These are phyloP conservation scores for Eriocheir sinensis DNA, from an alignment of 1,140 invertebrate species.

Conservation along the genomic window DNA sequence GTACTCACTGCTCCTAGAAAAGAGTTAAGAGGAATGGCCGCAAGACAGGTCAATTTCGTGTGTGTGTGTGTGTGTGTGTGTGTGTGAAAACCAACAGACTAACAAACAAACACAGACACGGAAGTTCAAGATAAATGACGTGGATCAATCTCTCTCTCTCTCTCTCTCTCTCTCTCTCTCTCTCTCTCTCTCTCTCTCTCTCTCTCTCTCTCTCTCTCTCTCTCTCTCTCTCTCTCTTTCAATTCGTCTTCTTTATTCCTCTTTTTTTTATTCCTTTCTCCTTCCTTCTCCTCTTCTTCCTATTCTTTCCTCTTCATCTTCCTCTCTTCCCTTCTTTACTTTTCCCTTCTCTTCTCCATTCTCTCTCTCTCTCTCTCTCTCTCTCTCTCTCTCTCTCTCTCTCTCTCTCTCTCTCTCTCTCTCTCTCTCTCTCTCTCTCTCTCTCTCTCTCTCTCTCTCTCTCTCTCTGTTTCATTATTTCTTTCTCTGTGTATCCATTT, in stretches of 20 bases:
- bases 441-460: background rate
- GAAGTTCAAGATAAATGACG: too few relatives aligned
- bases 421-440: constrained; percentile 40
- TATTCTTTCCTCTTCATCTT: background rate
- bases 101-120: too few relatives aligned
- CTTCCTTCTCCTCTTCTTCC: background rate
- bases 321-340: background rate
- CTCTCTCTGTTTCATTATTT: background rate
- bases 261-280: background rate
- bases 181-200: background rate
- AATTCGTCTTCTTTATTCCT: background rate
- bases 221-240: background rate
- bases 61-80: background rate
- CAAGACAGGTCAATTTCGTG: too few relatives aligned
- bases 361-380: constrained; percentile 8
- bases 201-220: background rate
- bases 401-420: constrained; percentile 45
- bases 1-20: too few relatives aligned
- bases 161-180: background rate
- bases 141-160: background rate
- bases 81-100: background rate
- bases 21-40: too few relatives aligned
- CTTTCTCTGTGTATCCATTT: background rate
- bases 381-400: constrained; percentile 40
- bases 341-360: background rate